phyloP scores from a whole-genome alignment of 2,797 vertebrate species.

The Coregonus suidteri region DNA sequence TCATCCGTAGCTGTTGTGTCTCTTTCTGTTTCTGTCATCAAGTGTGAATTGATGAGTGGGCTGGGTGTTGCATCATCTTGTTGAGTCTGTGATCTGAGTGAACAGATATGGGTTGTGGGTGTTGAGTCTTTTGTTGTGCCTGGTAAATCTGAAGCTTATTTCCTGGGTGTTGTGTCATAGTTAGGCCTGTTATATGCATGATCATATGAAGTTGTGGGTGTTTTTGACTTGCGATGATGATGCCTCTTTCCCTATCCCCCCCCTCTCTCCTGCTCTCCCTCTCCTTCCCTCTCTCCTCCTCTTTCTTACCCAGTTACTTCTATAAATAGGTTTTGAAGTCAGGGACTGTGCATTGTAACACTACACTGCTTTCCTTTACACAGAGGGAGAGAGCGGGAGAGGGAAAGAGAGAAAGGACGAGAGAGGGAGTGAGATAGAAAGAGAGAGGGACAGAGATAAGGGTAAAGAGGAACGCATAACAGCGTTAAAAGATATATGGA shows the following conservation, averaged over 20 bases:
- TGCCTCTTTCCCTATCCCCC: not conserved
- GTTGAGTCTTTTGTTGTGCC: slow-evolving; percentile 1
- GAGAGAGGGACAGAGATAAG: not conserved
- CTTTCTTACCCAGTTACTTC: slow-evolving; percentile 47
- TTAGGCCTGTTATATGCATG: slow-evolving; percentile 16
- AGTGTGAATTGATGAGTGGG: not conserved
- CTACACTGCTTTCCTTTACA: slow-evolving; percentile 31
- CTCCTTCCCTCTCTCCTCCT: slow-evolving; percentile 12
- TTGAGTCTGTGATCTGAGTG: not conserved
- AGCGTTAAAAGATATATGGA: slow-evolving; percentile 1
- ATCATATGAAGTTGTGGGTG: slow-evolving; percentile 27
- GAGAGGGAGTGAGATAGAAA: not conserved
- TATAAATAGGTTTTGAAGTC: slow-evolving; percentile 56
- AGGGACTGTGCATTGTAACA: slow-evolving; percentile 46
- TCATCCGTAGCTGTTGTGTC: not conserved
- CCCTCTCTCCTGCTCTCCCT: not conserved
- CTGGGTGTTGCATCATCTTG: not conserved
- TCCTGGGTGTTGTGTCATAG: slow-evolving; percentile 30
- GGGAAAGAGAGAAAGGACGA: not conserved
- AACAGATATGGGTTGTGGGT: not conserved
- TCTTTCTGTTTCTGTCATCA: not conserved
- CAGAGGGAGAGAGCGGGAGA: slow-evolving; percentile 1
- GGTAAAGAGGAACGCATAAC: slow-evolving; percentile 15
- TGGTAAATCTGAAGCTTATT: not conserved
- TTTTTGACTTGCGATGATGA: not conserved